Evolutionary conservation across 2,797 vertebrate species (phyloP), one percentile per base, ranked within the genome.

Genomic region (Pampus argenteus): DNA sequence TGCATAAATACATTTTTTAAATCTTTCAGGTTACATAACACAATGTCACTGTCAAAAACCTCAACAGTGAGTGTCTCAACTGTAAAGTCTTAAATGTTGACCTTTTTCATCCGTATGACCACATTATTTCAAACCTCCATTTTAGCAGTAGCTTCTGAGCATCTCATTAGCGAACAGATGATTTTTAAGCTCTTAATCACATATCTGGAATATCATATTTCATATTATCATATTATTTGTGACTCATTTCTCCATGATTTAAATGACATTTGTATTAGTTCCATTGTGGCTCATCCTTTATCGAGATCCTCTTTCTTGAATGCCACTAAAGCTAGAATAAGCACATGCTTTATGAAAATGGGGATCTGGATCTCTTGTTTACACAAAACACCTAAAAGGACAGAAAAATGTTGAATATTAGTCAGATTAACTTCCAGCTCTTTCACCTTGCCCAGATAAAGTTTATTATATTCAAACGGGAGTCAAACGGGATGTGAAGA

Each of bases 131-230:
- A 51, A 26, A 20, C 6, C 22, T 74, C 20, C 4, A 25, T 59
- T 70, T 66, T 11, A 20, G 38, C 52, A 28, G 34, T 22, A n/a
- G 36, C 23, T 38, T 52, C 13, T 50, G 13, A 26, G 3, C 23
- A 59, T 40, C 67, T 55, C 36, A 55, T 64, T 51, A 60, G 23
- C 3, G 54, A 68, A 64, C 58, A 57, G 60, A 72, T 72, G 61
- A 64, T 79, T 81, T 47, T 60, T 15, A 67, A 69, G 42, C 9
- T 22, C 28, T 67, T 65, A 79, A 52, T 79, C 65, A 81, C 52
- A 42, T 63, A 67, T 28, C 29, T 22, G 11, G 14, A 70, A 60
- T 15, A 47, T 50, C 55, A 48, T 9, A 75, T 80, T 75, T 69
- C 45, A n/a, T 36, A 66, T 44, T n/a, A n/a, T n/a, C n/a, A n/a